These are phyloP conservation scores for Neostethus bicornis DNA, from an alignment of 2,797 vertebrate genomes.

Conservation along the genomic window DNA sequence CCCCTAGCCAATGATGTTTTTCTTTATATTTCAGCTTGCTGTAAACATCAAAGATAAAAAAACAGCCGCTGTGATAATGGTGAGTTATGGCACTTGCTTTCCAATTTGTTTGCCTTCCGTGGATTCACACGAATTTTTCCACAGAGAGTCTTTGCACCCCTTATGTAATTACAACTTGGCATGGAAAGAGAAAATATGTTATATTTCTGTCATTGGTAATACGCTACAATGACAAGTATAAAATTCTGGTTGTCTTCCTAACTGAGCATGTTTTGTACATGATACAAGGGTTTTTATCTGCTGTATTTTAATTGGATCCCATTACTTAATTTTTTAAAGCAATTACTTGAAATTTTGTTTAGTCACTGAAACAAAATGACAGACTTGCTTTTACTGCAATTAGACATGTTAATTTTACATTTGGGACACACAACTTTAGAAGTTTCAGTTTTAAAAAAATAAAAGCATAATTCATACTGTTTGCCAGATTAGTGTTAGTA, in stretches of 20 bases:
- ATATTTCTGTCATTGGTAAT: slow-evolving; percentile 53
- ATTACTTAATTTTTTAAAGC: too few relatives aligned
- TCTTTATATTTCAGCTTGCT: slow-evolving; percentile 52
- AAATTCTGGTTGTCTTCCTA: not conserved
- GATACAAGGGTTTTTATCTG: slow-evolving; percentile 4
- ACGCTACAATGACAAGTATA: not conserved
- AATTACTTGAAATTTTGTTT: not conserved
- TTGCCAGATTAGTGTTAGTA: too few relatives aligned
- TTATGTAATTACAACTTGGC: slow-evolving; percentile 61
- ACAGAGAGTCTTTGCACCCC: slow-evolving; percentile 29
- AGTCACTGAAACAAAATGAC: too few relatives aligned
- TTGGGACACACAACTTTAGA: too few relatives aligned
- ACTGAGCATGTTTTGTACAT: slow-evolving; percentile 2
- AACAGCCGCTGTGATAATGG: slow-evolving; percentile 73
- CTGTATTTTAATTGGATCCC: too few relatives aligned
- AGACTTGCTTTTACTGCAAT: too few relatives aligned
- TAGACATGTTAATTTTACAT: too few relatives aligned
- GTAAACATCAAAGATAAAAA: slow-evolving; percentile 53
- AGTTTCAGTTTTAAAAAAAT: too few relatives aligned
- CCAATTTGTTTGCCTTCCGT: slow-evolving; percentile 32
- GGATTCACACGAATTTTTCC: slow-evolving; percentile 61
- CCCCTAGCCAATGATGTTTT: slow-evolving; percentile 63
- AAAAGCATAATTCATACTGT: too few relatives aligned
- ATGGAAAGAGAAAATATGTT: slow-evolving; percentile 30
- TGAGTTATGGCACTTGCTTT: slow-evolving; percentile 65